Percentiles rank a stretch among this genome's conserved stretches.
These are phyloP conservation scores for Andrena haemorrhoa DNA, from an alignment of 2,888 invertebrate genomes.

Conservation along the genomic window DNA sequence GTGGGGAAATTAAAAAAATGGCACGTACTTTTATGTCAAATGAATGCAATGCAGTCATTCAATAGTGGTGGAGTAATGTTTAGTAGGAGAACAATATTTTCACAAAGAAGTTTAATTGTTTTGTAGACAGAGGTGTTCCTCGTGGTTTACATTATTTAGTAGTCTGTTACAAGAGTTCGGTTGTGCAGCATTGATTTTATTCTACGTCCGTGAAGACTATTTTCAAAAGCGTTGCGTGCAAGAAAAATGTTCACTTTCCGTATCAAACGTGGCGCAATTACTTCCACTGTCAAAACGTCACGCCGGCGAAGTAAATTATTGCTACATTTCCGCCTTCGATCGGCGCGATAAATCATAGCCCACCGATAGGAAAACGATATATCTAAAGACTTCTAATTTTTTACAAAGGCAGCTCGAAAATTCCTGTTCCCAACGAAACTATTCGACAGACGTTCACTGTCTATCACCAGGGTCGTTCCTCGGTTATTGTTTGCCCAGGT, in stretches of 20 bases:
- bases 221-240: not conserved
- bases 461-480: too few species aligned
- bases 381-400: not conserved
- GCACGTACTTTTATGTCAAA: not conserved
- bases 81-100: too few species aligned
- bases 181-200: not conserved
- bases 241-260: not conserved
- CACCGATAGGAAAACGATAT: not conserved
- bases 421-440: not conserved
- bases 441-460: too few species aligned
- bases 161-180: not conserved
- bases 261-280: not conserved
- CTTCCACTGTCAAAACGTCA: slow-evolving; percentile 1
- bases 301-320: slow-evolving; percentile 7
- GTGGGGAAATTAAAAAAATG: not conserved
- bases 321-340: slow-evolving; percentile 4
- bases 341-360: not conserved
- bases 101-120: too few species aligned
- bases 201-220: not conserved
- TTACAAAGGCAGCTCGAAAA: not conserved
- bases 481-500: too few species aligned
- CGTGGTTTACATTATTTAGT: too few species aligned
- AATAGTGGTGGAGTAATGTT: too few species aligned
- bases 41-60: not conserved
- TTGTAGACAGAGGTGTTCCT: too few species aligned